Base-by-base conservation (phyloP, 2,113 vertebrate genomes). In the Tautogolabrus adspersus region DNA sequence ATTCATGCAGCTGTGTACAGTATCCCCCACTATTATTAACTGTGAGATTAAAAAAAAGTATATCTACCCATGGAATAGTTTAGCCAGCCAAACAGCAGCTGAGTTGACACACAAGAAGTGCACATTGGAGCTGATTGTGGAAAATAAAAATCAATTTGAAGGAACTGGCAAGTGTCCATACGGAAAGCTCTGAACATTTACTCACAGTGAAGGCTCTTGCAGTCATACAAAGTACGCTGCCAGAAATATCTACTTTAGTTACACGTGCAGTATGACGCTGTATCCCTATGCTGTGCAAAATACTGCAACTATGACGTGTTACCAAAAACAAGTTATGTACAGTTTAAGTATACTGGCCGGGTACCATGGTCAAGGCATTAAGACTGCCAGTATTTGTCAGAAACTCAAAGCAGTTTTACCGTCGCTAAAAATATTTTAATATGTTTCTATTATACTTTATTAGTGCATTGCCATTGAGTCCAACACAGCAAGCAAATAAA, bases 1-100 rank as follows among this genome's bases (percentile, higher is more conserved):
- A 93, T 91, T 87, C 82, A 91, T 89, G 60, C 8, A 1, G 49
- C 65, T 82, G 70, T 77, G 65, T 81, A 92, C 78, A 72, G 66
- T 86, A 73, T 64, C 47, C 16, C 6, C n/a, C 42, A 64, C 66
- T 52, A 74, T 89, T 89, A 86, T 85, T 88, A 85, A 85, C 26
- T 62, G 42, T 23, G 59, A 80, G 52, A 84, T 75, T 34, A 34
- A 34, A 34, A 66, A 83, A 80, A 75, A 55, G 85, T 69, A 82
- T 60, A 76, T 74, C 44, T 68, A 63, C 79, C 55, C 72, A 59
- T 59, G 49, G 74, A 75, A 83, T 88, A 73, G 85, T 81, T 83
- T 59, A 57, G 52, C 22, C 19, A 12, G 77, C 52, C 66, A 75
- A 84, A 55, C 55, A 72, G 77, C 54, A 38, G 56, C 63, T 19